Evolutionary conservation across 2,113 vertebrate species (phyloP), one percentile per base, ranked within the genome.

Genomic region (Trichechus manatus): DNA sequence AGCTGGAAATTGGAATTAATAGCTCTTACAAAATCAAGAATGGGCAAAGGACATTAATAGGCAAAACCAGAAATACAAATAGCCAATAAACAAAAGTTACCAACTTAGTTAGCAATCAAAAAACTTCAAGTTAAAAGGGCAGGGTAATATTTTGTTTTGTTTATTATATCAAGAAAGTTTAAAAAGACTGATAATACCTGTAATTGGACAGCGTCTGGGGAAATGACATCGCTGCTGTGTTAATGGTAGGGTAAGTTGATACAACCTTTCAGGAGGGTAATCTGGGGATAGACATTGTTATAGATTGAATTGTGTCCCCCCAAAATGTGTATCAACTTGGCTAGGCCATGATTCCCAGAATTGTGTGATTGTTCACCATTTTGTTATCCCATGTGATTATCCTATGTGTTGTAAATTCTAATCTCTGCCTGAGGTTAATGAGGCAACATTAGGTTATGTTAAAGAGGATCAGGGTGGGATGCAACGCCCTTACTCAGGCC

Each of bases 11-110:
- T 61, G n/a, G 44, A 93, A 74, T 31, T 64, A 44, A 53, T 36
- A 66, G 59, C 22, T 44, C 11, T 85, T 44, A 79, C 9, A 91
- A 91, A 91, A 88, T 64, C 70, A 92, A 89, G 88, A 89, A 56
- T 70, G 22, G 68, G 11, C 39, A 78, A 79, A 20, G 33, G 66
- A 89, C 5, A 68, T 44, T 79, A 95, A 72, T 74, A 84, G n/a
- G 59, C 33, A 91, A 85, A 91, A 75, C 36, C 33, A 53, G 36
- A 47, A 61, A 44, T 33, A 19, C 19, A 77, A 82, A 63, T 72
- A 33, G 42, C 39, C 75, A 96, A 79, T 56, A 86, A 92, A 68
- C 25, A 23, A 63, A 82, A 70, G 6, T 42, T 77, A 70, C 61
- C 6, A 82, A 82, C 2, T 61, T 78, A 53, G 29, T 85, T 81